phyloP scores from a whole-genome alignment of 2,797 vertebrate species.

The Jordanella pulchra region DNA sequence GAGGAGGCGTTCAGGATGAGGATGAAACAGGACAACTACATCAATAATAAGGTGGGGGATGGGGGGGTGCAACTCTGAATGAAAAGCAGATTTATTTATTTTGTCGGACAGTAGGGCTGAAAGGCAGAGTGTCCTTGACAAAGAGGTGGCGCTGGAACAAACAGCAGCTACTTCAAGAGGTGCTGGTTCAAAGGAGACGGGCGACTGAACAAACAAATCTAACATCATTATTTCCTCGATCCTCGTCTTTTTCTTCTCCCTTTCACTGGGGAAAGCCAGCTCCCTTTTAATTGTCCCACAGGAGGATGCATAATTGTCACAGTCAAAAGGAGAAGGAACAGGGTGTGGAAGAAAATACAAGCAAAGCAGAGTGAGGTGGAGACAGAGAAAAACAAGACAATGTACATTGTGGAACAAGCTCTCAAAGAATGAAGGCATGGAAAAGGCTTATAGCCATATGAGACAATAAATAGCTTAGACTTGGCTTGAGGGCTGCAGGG shows the following conservation, averaged over 20 bases:
- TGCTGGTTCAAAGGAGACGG: constrained; percentile 53
- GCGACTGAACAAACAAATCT: constrained; percentile 38
- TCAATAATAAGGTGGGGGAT: constrained; percentile 35
- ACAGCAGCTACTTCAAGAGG: constrained; percentile 54
- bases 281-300: constrained; percentile 72
- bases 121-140: constrained; percentile 59
- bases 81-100: constrained; percentile 36
- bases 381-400: constrained; percentile 47
- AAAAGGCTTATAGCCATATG: constrained; percentile 18
- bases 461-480: constrained; percentile 40
- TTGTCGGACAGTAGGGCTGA: constrained; percentile 41
- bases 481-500: constrained; percentile 58
- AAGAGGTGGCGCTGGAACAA: constrained; percentile 36
- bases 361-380: constrained; percentile 18
- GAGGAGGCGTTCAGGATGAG: not conserved
- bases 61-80: constrained; percentile 6
- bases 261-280: constrained; percentile 36
- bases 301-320: constrained; percentile 64
- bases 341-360: constrained; percentile 20
- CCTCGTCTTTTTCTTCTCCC: constrained; percentile 16
- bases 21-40: constrained; percentile 42
- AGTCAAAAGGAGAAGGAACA: constrained; percentile 28
- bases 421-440: constrained; percentile 17
- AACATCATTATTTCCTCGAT: constrained; percentile 58
- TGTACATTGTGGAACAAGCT: constrained; percentile 52